Base-by-base conservation (phyloP, 2,888 invertebrate species). In the Lacanobia wlatinum region DNA sequence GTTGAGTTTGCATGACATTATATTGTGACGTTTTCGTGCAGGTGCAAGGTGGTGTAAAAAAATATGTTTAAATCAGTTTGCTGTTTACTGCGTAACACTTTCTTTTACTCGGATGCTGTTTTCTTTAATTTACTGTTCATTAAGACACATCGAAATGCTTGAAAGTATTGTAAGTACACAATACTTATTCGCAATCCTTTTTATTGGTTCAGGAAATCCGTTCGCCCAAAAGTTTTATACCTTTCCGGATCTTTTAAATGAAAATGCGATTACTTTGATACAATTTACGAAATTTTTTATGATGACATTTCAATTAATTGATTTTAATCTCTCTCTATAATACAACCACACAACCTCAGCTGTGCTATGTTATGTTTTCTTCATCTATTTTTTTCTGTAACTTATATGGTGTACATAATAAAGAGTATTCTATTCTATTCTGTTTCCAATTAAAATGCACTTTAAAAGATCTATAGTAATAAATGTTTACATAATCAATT, bases 401-500 rank as follows among this genome's bases (percentile, higher is more conserved):
- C n/a, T n/a, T n/a, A n/a, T n/a, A n/a, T n/a, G n/a, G n/a, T n/a
- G n/a, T n/a, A n/a, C n/a, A n/a, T n/a, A n/a, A n/a, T n/a, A n/a
- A n/a, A n/a, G n/a, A n/a, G n/a, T n/a, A n/a, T n/a, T n/a, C n/a
- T n/a, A n/a, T n/a, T n/a, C n/a, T n/a, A n/a, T n/a, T n/a, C n/a
- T n/a, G 52, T 55, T 28, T 16, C 56, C 23, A 52, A 74, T 73
- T 74, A 73, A 78, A 76, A 66, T 61, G 7, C 55, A 71, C 38
- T 73, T 59, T 62, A 60, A 60, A 40, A 46, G 16, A 12, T 23
- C 12, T n/a, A 56, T 48, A 72, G 14, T 67, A 72, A 65, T 62
- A 63, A 62, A 67, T 60, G 52, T 72, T 74, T 82, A 73, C 75
- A 73, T 84, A 87, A 84, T 79, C 62, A 75, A 81, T 87, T 86